A percentile compares a stretch with the other conserved stretches of the same genome.
Conservation (phyloP, 2,888 invertebrate species). For the Pollenia labialis region DNA sequence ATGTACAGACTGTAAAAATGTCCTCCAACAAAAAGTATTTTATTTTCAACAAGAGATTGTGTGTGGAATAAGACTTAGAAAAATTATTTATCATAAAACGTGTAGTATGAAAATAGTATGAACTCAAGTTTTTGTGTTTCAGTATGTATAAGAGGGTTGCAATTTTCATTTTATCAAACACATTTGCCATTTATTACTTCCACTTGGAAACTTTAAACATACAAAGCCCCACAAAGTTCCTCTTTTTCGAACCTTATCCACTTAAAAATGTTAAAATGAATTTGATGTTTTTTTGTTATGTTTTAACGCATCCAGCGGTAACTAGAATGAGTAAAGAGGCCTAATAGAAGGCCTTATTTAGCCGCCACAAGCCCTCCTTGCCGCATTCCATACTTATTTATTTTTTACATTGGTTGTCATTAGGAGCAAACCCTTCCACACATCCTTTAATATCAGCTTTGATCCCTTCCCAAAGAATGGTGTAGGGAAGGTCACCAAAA, state of each 20-base stretch:
- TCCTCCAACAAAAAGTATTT: background rate
- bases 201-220: background rate
- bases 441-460: too few species aligned
- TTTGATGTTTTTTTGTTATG: background rate
- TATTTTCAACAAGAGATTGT: conserved; percentile 3
- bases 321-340: too few species aligned
- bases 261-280: background rate
- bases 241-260: background rate
- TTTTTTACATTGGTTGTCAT: too few species aligned
- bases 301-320: background rate
- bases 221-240: background rate
- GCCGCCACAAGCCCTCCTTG: too few species aligned
- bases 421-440: too few species aligned
- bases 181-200: background rate
- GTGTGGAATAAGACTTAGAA: background rate
- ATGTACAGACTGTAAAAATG: too few species aligned
- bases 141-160: background rate
- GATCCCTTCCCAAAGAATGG: too few species aligned
- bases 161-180: background rate
- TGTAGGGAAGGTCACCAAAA: too few species aligned
- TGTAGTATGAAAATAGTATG: background rate
- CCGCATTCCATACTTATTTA: too few species aligned
- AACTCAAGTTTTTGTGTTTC: background rate
- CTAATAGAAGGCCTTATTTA: too few species aligned
- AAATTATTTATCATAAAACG: background rate